Base-by-base conservation (phyloP, 2,113 vertebrate species). In the Zosterops japonicus region DNA sequence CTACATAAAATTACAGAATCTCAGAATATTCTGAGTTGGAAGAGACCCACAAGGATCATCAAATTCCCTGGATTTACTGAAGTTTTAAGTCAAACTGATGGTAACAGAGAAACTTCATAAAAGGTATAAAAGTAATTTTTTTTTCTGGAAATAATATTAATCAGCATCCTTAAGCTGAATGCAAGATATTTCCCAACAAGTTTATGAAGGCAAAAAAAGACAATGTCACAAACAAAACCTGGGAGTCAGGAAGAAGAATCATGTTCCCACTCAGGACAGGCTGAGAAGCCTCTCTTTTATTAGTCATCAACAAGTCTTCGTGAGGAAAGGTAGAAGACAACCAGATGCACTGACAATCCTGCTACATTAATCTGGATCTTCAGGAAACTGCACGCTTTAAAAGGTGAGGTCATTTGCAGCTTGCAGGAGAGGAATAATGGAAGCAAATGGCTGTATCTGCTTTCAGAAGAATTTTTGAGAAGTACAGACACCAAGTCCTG, bases 191-290 rank as follows among this genome's bases (percentile, higher is more conserved):
- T 75, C 60, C 31, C 41, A 72, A 29, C 11, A 64, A 24, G 31
- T 17, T 29, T 33, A 61, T 10, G 5, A 24, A 71, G 18, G 13
- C 31, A 52, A 90, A 36, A 72, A 82, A 75, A 47, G 18, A 64
- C 41, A 63, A 55, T 70, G 97, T 97, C 97, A 99, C 99, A 46
- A 78, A 60, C 22, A 78, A 46, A 33, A 86, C n/a, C 11, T 18
- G 21, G 3, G 55, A 59, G 29, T 39, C 42, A 50, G 39, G 75
- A 70, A 67, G 71, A 52, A 91, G 41, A 60, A 44, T 49, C 14
- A 14, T 24, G 6, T 35, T 95, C 46, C 52, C 44, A 31, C 60
- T 36, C 14, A 93, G 24, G 20, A 69, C 36, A 36, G 39, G 27
- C 18, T 63, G 56, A 89, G 52, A 89, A 89, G 42, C 21, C 71